phyloP scores from a whole-genome alignment of 2,888 invertebrate genomes.

The Drosophila ezoana region DNA sequence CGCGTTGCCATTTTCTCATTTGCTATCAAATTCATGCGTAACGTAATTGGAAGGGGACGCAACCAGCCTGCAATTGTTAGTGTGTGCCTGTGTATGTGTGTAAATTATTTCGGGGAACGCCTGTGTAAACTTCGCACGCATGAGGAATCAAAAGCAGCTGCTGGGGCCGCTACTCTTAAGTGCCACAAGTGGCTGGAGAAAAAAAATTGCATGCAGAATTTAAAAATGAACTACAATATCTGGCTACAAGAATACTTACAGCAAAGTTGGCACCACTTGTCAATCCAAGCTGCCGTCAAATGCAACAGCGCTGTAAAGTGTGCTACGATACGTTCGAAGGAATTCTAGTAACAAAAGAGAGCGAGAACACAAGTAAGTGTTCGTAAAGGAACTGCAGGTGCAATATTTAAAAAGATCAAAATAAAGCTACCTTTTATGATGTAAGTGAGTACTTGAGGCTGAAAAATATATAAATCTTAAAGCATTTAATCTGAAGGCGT shows the following conservation, averaged over 20 bases:
- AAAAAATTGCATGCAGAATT: slow-evolving; percentile 37
- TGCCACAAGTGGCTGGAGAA: slow-evolving; percentile 45
- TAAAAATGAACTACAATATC: slow-evolving; percentile 56
- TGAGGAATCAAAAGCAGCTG: slow-evolving; percentile 73
- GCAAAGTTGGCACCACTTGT: slow-evolving; percentile 21
- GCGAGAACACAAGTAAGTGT: no score
- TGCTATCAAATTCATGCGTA: slow-evolving; percentile 71
- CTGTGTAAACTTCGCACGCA: slow-evolving; percentile 69
- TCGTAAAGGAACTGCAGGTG: no score
- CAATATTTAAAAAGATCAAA: no score
- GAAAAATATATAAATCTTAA: no score
- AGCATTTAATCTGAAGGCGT: neutral
- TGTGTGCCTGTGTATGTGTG: slow-evolving; percentile 17
- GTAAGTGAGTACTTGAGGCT: neutral
- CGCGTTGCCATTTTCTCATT: slow-evolving; percentile 63
- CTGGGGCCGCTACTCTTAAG: slow-evolving; percentile 31
- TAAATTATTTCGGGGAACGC: slow-evolving; percentile 42
- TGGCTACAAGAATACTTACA: slow-evolving; percentile 6
- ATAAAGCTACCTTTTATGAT: no score
- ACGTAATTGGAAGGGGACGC: slow-evolving; percentile 49
- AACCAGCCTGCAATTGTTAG: slow-evolving; percentile 13
- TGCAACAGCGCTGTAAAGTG: neutral
- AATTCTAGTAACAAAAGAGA: no score
- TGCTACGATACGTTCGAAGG: slow-evolving; percentile 15
- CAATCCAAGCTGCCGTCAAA: slow-evolving; percentile 14